Evolutionary conservation across 2,888 invertebrate genomes (phyloP), one percentile per base, ranked within the genome.

Genomic region (Drosophila maculinotata): DNA sequence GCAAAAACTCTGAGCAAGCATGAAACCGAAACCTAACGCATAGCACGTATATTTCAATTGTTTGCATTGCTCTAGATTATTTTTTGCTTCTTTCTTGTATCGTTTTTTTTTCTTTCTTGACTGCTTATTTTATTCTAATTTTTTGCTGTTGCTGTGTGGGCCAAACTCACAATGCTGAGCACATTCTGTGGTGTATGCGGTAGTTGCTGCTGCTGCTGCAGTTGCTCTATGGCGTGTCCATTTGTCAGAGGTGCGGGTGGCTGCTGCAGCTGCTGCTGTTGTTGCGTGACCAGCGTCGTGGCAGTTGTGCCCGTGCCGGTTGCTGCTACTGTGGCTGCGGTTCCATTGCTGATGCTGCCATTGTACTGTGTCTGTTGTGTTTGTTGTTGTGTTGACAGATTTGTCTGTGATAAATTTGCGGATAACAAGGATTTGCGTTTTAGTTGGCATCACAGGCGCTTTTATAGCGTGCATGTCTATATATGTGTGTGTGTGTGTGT

Each of bases 151-250:
- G 62, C 64, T 65, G 64, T 45, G 63, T 69, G 59, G 77, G 64
- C 65, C 60, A 76, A 80, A 91, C 91, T 91, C 91, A 91, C 91
- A 90, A 91, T 91, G 90, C 90, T 91, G 86, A 90, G 90, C 88
- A 89, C 88, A 79, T 87, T 86, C 65, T 78, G 87, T 69, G 78
- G 83, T 58, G 72, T 87, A 72, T 75, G 79, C 66, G 67, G 70
- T 26, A 65, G 64, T 8, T 79, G 83, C 28, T 84, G 80, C 59
- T 76, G 85, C 42, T 80, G 79, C 48, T 83, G 79, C 80, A 81
- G 63, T 69, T 81, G 83, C 67, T 85, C 86, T 86, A 79, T 64
- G 63, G 86, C 76, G 86, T 80, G 86, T 83, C 80, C 80, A 85
- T 80, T 80, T 82, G 86, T 80, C 73, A 80, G 86, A 28, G 79